Evolutionary conservation across 53 echinoderm and acorn worm species (phyloP).

Genomic region (Holothuria scabra): DNA sequence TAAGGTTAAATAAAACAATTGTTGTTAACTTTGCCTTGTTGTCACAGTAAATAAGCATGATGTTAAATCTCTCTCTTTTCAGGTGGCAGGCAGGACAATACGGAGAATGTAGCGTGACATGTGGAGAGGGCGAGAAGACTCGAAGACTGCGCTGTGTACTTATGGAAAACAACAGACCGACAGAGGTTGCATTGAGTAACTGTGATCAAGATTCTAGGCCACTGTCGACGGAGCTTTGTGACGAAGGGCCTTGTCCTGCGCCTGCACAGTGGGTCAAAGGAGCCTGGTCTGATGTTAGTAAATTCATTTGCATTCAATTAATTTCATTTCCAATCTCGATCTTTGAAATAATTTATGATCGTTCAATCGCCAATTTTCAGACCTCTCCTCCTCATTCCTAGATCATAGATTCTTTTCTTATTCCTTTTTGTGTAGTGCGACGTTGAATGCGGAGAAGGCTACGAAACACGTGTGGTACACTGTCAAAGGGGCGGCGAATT

Average conservation of each 20-base stretch:
- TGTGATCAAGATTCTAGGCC: constrained; percentile 20
- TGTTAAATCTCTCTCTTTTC: not conserved
- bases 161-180: constrained; percentile 27
- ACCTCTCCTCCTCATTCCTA: not conserved
- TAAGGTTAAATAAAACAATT: no score
- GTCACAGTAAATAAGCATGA: not conserved
- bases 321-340: no score
- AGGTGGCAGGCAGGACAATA: constrained; percentile 60
- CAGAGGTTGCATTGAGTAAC: not conserved
- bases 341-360: no score
- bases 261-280: constrained; percentile 41
- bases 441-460: constrained; percentile 27
- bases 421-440: not conserved
- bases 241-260: constrained; percentile 30
- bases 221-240: constrained; percentile 2
- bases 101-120: constrained; percentile 56
- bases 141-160: constrained; percentile 55
- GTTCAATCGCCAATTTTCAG: no score
- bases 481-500: constrained; percentile 39
- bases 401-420: not conserved
- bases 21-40: no score
- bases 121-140: constrained; percentile 62
- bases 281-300: constrained; percentile 35
- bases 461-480: constrained; percentile 22
- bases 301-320: no score